Base-by-base conservation (phyloP, 2,888 invertebrate genomes). In the Pediacus dermestoides region DNA sequence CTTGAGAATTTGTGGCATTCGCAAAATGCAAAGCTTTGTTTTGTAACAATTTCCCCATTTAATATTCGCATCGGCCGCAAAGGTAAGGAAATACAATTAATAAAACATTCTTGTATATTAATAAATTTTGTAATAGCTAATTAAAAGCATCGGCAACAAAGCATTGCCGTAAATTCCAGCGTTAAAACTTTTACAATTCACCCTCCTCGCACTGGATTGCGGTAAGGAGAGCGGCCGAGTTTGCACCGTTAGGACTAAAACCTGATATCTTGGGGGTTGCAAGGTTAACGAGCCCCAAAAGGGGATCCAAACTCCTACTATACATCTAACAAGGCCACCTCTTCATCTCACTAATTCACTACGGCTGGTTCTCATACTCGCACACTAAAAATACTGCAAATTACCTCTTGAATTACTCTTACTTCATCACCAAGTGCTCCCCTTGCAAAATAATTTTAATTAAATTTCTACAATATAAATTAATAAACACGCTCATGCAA, bases 241-340 rank as follows among this genome's bases (percentile, higher is more conserved):
- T 18, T 18, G 21, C 21, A 18, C 21, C 21, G 21, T 18, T 18
- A 7, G 21, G 21, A n/a, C 21, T 18, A 18, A 18, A 18, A 18
- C 21, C 21, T 18, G 21, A 18, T 18, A 18, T 18, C 21, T 18
- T n/a, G 13, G 30, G 30, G 30, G 30, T 30, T 10, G 30, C 30
- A 12, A 30, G 30, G 30, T 30, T 30, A 30, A 30, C 30, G 30
- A 30, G 30, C 13, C 30, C 13, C 30, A 6, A 14, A 11, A 7
- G 30, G 30, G 10, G 13, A 12, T 12, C 14, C n/a, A n/a, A 13
- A 30, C 13, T 8, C 14, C 15, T 14, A 14, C 30, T 14, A 12
- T 12, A 30, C 30, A 30, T 30, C 14, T 30, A 6, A 8, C 8
- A 6, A 14, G 30, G 13, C 8, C 30, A 7, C 10, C 30, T 11